Conservation (phyloP, 1,140 invertebrate species). For the Mamestra configurata region DNA sequence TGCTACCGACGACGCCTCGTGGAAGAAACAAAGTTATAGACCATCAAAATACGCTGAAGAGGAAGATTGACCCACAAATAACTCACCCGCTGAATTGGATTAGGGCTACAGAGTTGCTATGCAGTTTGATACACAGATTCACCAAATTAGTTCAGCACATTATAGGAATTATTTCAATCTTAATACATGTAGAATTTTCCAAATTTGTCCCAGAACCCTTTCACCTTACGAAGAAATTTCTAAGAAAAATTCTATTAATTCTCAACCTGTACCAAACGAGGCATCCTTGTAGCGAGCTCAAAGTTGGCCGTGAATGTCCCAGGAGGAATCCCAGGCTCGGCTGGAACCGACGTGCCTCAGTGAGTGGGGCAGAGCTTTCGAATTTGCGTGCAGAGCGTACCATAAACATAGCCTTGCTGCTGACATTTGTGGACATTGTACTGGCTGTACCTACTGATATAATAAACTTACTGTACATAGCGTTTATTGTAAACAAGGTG, state of each 20-base stretch:
- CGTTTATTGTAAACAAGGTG: constrained; percentile 29
- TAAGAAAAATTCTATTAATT: constrained; percentile 21
- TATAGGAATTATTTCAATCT: too few species aligned
- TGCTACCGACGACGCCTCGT: too few species aligned
- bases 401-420: constrained; percentile 34
- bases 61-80: neutral
- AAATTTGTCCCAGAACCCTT: neutral
- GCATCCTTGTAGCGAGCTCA: constrained; percentile 8
- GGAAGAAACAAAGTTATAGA: too few species aligned
- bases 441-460: constrained; percentile 12
- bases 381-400: constrained; percentile 37
- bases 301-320: constrained; percentile 15
- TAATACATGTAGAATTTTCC: too few species aligned
- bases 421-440: constrained; percentile 35
- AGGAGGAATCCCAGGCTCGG: constrained; percentile 2
- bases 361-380: constrained; percentile 29
- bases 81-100: too few species aligned
- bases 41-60: too few species aligned
- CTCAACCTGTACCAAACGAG: neutral
- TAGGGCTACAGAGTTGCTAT: too few species aligned
- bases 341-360: constrained; percentile 22
- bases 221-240: neutral
- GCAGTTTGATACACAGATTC: too few species aligned
- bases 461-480: constrained; percentile 4
- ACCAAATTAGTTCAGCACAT: too few species aligned